These are phyloP conservation scores for Lobophora halterata DNA, from an alignment of 2,888 invertebrate species.

Conservation along the genomic window DNA sequence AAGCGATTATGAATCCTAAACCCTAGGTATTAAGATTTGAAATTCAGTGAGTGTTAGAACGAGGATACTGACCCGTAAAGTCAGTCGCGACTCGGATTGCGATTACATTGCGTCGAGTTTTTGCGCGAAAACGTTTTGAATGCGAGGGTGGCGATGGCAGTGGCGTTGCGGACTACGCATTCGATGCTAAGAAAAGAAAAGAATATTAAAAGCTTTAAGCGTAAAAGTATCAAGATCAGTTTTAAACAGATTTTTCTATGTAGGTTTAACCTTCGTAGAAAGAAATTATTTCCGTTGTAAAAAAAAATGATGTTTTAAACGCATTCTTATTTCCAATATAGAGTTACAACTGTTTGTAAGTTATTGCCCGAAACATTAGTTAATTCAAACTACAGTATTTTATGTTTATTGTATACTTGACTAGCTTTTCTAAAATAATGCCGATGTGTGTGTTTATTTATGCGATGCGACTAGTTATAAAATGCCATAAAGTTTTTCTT, in stretches of 20 bases:
- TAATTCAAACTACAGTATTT: conserved; percentile 3
- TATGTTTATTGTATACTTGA: conserved; percentile 19
- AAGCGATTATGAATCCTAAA: conserved; percentile 20
- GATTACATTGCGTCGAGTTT: conserved; percentile 46
- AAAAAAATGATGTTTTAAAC: neutral
- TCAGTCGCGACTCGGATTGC: conserved; percentile 39
- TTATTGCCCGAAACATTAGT: too few relatives aligned
- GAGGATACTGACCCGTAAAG: conserved; percentile 41
- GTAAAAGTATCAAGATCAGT: too few relatives aligned
- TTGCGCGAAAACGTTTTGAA: conserved; percentile 38
- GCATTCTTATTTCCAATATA: neutral
- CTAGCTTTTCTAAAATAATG: conserved; percentile 13
- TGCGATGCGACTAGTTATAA: conserved; percentile 29
- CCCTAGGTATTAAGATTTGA: conserved; percentile 1
- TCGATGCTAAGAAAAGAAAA: conserved; percentile 3
- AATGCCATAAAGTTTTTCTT: conserved; percentile 33
- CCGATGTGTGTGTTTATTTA: conserved; percentile 24
- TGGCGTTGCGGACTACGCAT: conserved; percentile 26
- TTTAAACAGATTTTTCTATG: too few relatives aligned
- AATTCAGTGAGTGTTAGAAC: conserved; percentile 16
- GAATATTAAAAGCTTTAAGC: too few relatives aligned
- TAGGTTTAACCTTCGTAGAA: too few relatives aligned
- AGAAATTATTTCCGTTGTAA: neutral
- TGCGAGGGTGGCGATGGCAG: conserved; percentile 37
- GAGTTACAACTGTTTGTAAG: too few relatives aligned